Base-by-base conservation (phyloP, 64 coral and sea anemone species). In the Actinia tenebrosa region DNA sequence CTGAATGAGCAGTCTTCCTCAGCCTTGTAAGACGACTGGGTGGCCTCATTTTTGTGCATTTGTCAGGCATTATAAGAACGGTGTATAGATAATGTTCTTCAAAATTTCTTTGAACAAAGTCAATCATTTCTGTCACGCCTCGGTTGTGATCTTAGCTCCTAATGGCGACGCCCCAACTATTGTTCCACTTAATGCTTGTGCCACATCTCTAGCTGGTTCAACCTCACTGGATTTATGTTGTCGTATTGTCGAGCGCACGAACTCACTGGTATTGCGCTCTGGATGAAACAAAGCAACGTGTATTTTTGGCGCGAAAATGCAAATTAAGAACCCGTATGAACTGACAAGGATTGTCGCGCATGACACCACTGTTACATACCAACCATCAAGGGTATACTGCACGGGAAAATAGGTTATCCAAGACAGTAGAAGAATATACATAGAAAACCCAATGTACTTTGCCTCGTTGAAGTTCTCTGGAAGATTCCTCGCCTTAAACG, bases 391-490 rank as follows among this genome's bases (percentile, higher is more conserved):
- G 26, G 89, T 80, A 22, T 85, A 78, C 52, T 78, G 86, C 0
- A 94, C 86, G 16, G 92, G 92, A 47, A 86, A 91, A 55, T 91
- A 94, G 45, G 89, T 84, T 23, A 90, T 94, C 71, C 89, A 91
- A 2, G 92, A 94, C 3, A 94, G 79, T 2, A 94, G 81, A 59
- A 87, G 60, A 14, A 91, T 91, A 42, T 94, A 90, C 86, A 94
- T 87, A 0, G 92, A 86, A 85, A 94, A 94, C 1, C 84, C 92
- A 50, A 94, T 94, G 69, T 79, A 91, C 11, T 90, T 89, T 0
- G 92, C 92, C 77, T 94, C 92, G 45, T 90, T 91, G 27, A 94
- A 94, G 43, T 90, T 94, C 18, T 90, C 92, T 5, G 92, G 92
- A 55, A 94, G 85, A 19, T 86, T 90, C 7, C 92, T 45, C 56